These are phyloP conservation scores for Acyrthosiphon pisum DNA, from an alignment of 1,140 invertebrate species.

Conservation along the genomic window DNA sequence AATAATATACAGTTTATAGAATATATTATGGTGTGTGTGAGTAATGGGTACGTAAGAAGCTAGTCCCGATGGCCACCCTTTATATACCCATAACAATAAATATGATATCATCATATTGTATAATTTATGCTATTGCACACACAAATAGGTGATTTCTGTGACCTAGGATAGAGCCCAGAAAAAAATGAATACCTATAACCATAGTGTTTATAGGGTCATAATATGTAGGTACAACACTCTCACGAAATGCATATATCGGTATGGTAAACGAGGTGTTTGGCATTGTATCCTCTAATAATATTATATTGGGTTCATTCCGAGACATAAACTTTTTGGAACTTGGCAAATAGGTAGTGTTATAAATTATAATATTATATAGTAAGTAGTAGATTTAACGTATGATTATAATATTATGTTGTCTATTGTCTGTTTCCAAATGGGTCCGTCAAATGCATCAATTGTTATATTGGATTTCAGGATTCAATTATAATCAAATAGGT, in stretches of 20 bases:
- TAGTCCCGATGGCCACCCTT: neutral
- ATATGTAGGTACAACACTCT: neutral
- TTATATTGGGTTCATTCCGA: neutral
- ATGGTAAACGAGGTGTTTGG: neutral
- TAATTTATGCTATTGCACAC: too few species aligned
- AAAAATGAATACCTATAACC: neutral
- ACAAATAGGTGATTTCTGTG: too few species aligned
- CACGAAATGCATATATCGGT: neutral
- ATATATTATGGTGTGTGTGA: too few species aligned
- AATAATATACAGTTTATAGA: neutral
- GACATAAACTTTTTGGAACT: neutral
- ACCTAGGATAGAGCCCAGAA: neutral
- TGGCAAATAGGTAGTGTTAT: too few species aligned
- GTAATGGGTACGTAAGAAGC: neutral
- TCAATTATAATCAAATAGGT: neutral
- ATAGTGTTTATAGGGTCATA: neutral
- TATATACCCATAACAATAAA: neutral
- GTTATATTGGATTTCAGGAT: neutral
- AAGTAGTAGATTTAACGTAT: neutral
- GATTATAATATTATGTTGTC: neutral
- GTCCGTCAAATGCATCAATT: neutral
- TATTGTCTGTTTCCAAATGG: too few species aligned
- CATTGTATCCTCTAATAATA: neutral
- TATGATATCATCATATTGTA: too few species aligned
- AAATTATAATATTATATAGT: too few species aligned